Conservation (phyloP, 2,113 vertebrate genomes). For the Acrocephalus kingi region DNA sequence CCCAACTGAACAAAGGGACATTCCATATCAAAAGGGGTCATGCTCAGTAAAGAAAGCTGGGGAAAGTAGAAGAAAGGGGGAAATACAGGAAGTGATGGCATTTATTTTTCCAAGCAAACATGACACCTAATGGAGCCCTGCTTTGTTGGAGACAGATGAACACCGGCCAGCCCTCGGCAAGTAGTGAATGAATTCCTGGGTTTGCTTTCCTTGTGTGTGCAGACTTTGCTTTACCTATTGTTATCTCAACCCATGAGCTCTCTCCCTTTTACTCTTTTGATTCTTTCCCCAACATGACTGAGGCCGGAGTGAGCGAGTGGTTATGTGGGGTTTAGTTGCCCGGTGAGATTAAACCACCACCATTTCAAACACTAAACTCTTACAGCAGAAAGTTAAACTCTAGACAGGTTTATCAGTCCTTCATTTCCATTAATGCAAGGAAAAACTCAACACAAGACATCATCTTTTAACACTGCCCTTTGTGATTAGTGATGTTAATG, state of each 20-base stretch:
- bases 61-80: neutral
- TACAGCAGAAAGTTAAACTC: neutral
- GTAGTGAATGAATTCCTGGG: neutral
- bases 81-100: neutral
- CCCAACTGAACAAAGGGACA: neutral
- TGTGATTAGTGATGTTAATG: neutral
- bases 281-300: neutral
- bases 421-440: neutral
- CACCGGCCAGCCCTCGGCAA: neutral
- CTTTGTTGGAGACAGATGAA: neutral
- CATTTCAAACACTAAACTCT: neutral
- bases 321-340: neutral
- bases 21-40: no score
- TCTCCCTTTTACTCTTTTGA: neutral
- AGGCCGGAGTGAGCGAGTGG: rapidly evolving
- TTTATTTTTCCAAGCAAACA: neutral
- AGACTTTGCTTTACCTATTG: neutral
- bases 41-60: neutral
- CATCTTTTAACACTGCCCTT: neutral
- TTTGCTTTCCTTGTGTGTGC: neutral
- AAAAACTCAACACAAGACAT: neutral
- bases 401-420: neutral
- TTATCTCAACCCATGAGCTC: neutral
- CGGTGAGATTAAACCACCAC: neutral
- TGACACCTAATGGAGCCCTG: neutral